Evolutionary conservation across 2,888 invertebrate species (phyloP), one percentile per base, ranked within the genome.

Genomic region (Microctonus hyperodae): DNA sequence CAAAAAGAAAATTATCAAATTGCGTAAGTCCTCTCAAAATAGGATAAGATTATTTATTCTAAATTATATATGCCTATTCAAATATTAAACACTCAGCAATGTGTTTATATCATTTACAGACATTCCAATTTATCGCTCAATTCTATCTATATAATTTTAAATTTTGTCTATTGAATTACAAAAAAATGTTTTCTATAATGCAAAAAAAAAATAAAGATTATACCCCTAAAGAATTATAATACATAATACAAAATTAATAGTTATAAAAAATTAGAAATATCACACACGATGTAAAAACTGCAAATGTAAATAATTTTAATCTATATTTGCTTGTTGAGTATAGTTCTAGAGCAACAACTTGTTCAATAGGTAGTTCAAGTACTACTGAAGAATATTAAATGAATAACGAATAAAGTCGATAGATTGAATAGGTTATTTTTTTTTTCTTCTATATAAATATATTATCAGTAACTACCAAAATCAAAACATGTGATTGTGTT

Each of bases 401-500:
- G 55, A 10, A 10, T 16, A n/a, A 16, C 6, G 20, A 28, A 23
- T 20, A n/a, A 31, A 33, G 33, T 22, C 11, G 6, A 9, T 28
- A 11, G 33, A 44, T 16, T 10, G 35, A 23, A 57, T n/a, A 25
- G 53, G 28, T 11, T 20, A 2, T 31, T 57, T 57, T n/a, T 31
- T 56, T n/a, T 20, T 44, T 33, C 35, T 4, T 35, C 37, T 35
- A 9, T 25, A 31, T n/a, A 20, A 57, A 56, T 25, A 53, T 28
- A 13, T 13, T 13, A 37, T 56, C 48, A 64, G 57, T n/a, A 48
- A 4, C n/a, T 44, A 50, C 25, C 23, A 56, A 33, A 57, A 33
- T 31, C 23, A 31, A 48, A 57, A 33, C 64, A 64, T 50, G 56
- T 64, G 57, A 64, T 44, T 13, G 13, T 23, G 16, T 31, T n/a